Evolutionary conservation across 2,113 vertebrate species (phyloP), one percentile per base, ranked within the genome.

Genomic region (Cariama cristata): DNA sequence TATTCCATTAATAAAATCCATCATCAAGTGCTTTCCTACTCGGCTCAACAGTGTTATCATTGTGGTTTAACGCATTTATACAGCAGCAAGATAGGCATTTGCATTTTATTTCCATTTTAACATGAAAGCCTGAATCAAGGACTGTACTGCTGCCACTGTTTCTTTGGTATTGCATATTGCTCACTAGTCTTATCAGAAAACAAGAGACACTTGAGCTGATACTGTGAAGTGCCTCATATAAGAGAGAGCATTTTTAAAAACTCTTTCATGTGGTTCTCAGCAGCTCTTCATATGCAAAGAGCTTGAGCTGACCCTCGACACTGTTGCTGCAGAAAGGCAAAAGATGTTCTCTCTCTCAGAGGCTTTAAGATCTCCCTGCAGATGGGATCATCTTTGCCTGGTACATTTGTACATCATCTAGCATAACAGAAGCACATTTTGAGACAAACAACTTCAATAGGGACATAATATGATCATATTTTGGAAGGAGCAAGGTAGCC

Each of bases 61-160:
- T 66, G n/a, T 27, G 42, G 38, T 80, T 90, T 80, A 90, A 76
- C 84, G 44, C 28, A 80, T 56, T 91, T 55, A 45, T 47, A 90
- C 42, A 84, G 62, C 26, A 90, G 30, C 33, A 72, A 66, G 68
- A 59, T 8, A 91, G 59, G 42, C 33, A 67, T 85, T 96, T 87
- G 49, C 50, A 81, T 93, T 84, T 90, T 82, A 79, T 85, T 88
- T 77, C 59, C 74, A 81, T 59, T 85, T 80, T 81, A 81, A 81
- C 44, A 55, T 59, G 59, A 88, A 85, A 93, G 32, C 49, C 49
- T 85, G 32, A 81, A 52, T 81, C 60, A 79, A 49, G 60, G 45
- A 64, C 62, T 72, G 17, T 58, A 38, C 14, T 8, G 44, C 58
- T 84, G 80, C 42, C 44, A 50, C n/a, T 30, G 4, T 66, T 79